These are phyloP conservation scores for Criorhina ranunculi DNA, from an alignment of 2,888 invertebrate species.

Conservation along the genomic window DNA sequence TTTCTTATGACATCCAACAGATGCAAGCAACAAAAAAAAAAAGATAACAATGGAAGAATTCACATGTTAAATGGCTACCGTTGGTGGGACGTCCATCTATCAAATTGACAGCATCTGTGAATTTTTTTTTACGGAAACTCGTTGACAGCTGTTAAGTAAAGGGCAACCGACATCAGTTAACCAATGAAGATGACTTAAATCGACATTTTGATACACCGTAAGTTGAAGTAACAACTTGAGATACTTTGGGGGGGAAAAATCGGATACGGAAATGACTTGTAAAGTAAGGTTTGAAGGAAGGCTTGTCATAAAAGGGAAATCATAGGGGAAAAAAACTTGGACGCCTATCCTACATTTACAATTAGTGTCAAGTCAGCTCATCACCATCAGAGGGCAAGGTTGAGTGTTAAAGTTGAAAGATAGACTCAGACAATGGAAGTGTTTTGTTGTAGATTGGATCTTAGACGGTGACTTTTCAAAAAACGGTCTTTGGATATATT, in stretches of 20 bases:
- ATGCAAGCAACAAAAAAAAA: neutral
- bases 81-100: neutral
- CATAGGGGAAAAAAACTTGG: neutral
- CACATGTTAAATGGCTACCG: constrained; percentile 2
- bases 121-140: constrained; percentile 6
- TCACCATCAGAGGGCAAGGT: constrained; percentile 38
- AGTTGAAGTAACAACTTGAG: constrained; percentile 7
- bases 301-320: neutral
- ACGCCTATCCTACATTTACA: neutral
- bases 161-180: constrained; percentile 4
- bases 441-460: constrained; percentile 12
- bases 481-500: constrained; percentile 5
- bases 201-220: constrained; percentile 21
- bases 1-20: neutral
- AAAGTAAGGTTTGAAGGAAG: neutral
- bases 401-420: constrained; percentile 22
- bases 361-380: constrained; percentile 22
- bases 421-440: neutral
- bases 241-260: neutral
- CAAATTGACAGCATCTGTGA: neutral
- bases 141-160: neutral
- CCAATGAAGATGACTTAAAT: constrained; percentile 20
- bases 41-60: neutral
- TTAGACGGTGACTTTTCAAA: neutral
- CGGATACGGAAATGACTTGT: constrained; percentile 13